Evolutionary conservation across 2,888 invertebrate species (phyloP).

Genomic region (Rotaria sp.): DNA sequence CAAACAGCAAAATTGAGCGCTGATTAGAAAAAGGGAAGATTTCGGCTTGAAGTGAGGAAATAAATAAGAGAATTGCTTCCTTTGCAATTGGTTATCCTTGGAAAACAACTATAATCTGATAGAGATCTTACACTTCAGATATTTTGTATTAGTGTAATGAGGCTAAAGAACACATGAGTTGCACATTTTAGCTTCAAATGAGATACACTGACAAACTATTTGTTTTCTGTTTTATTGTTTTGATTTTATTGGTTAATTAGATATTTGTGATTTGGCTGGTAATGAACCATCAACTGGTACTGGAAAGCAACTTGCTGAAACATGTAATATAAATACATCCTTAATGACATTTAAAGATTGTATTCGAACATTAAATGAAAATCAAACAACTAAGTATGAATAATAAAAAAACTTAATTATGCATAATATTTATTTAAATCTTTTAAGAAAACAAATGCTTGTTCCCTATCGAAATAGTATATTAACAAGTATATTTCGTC

Average conservation of each 20-base stretch:
- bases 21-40: too few relatives aligned
- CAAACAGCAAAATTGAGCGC: too few relatives aligned
- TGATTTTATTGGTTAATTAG: slow-evolving; percentile 58
- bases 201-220: too few relatives aligned
- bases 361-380: slow-evolving; percentile 60
- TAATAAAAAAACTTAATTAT: neutral
- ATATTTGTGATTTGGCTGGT: slow-evolving; percentile 85
- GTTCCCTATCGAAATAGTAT: slow-evolving; percentile 75
- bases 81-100: too few relatives aligned
- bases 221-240: neutral
- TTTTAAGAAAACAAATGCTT: slow-evolving; percentile 49
- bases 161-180: too few relatives aligned
- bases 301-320: slow-evolving; percentile 71
- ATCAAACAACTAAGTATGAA: slow-evolving; percentile 42
- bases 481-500: slow-evolving; percentile 72
- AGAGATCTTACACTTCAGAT: too few relatives aligned
- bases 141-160: too few relatives aligned
- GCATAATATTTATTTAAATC: neutral
- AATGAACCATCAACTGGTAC: slow-evolving; percentile 72
- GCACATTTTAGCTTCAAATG: too few relatives aligned
- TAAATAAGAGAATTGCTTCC: too few relatives aligned
- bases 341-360: slow-evolving; percentile 77
- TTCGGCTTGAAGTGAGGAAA: too few relatives aligned
- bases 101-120: too few relatives aligned
- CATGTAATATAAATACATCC: slow-evolving; percentile 79